Evolutionary conservation across 2,888 invertebrate genomes (phyloP).

Genomic region (Yponomeuta plumbellus): DNA sequence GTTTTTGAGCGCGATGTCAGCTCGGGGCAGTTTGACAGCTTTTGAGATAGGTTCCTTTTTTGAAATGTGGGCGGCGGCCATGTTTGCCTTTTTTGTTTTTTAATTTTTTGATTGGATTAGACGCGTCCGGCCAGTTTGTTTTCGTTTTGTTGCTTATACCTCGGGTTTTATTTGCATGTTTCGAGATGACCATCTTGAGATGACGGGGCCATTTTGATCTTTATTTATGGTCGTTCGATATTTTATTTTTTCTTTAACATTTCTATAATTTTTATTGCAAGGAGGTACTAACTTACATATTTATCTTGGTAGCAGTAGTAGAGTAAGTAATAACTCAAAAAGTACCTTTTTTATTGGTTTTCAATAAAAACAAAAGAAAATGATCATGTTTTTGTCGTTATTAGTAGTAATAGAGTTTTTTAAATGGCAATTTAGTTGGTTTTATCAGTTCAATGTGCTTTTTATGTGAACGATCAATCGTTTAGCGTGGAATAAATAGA

Average conservation of each 20-base stretch:
- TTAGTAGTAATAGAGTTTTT: constrained; percentile 27
- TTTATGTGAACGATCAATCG: constrained; percentile 36
- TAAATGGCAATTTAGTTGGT: constrained; percentile 36
- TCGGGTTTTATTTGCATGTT: background rate
- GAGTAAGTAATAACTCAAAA: background rate
- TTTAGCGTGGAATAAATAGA: constrained; percentile 33
- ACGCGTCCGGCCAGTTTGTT: constrained; percentile 32
- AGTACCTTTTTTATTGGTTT: background rate
- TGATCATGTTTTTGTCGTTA: constrained; percentile 30
- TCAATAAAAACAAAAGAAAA: constrained; percentile 25
- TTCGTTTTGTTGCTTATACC: background rate
- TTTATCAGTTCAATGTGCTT: constrained; percentile 51
- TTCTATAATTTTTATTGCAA: background rate
- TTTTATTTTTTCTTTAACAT: background rate
- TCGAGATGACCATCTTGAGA: background rate
- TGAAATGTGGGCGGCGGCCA: constrained; percentile 56
- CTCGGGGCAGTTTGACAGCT: constrained; percentile 69
- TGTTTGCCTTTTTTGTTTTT: constrained; percentile 35
- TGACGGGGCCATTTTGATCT: background rate
- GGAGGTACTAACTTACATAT: no score
- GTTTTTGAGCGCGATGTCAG: constrained; percentile 41
- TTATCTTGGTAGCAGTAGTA: no score
- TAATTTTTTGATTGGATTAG: constrained; percentile 45
- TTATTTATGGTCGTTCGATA: background rate
- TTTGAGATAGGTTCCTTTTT: constrained; percentile 70